Evolutionary conservation across 2,888 invertebrate genomes (phyloP).

Genomic region (Catocala sponsa): DNA sequence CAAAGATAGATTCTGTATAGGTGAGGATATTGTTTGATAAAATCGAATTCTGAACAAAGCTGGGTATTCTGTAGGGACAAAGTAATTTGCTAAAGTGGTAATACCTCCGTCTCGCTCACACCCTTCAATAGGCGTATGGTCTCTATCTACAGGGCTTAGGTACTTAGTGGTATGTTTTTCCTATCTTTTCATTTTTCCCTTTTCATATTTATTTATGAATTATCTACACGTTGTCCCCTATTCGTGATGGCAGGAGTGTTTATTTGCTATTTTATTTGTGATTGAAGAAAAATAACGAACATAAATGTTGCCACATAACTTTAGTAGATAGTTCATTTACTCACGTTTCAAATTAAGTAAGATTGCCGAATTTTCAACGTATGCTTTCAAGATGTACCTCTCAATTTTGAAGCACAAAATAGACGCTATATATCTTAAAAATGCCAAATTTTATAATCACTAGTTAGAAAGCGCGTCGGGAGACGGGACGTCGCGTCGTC

Average conservation of each 20-base stretch:
- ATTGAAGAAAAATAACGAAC: background rate
- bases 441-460: slow-evolving; percentile 21
- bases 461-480: slow-evolving; percentile 13
- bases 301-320: background rate
- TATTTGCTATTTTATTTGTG: slow-evolving; percentile 3
- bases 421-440: slow-evolving; percentile 16
- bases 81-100: slow-evolving; percentile 79
- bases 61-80: slow-evolving; percentile 64
- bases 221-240: slow-evolving; percentile 26
- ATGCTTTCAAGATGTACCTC: background rate
- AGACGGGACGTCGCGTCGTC: slow-evolving; percentile 15
- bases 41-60: slow-evolving; percentile 65
- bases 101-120: slow-evolving; percentile 52
- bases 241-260: background rate
- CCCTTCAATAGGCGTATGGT: slow-evolving; percentile 51
- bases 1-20: slow-evolving; percentile 51
- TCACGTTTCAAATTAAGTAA: too few relatives aligned
- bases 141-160: slow-evolving; percentile 37
- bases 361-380: too few relatives aligned
- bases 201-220: slow-evolving; percentile 27
- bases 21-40: slow-evolving; percentile 63
- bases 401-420: slow-evolving; percentile 5
- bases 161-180: slow-evolving; percentile 33
- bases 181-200: slow-evolving; percentile 22
- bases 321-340: background rate